Conservation (phyloP, 2,113 vertebrate genomes). For the Laticauda laticaudata region DNA sequence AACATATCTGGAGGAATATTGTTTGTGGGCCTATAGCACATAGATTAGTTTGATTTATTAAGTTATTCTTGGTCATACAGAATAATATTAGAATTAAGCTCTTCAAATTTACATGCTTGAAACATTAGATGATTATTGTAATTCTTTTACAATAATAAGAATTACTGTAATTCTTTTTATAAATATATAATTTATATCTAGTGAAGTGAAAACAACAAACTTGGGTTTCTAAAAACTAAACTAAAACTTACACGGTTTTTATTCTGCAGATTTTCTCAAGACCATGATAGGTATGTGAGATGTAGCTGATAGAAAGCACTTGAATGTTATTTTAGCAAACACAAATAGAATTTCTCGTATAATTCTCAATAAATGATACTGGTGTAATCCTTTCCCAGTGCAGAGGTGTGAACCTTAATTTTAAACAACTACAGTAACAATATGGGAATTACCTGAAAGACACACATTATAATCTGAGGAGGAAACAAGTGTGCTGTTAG, state of each 20-base stretch:
- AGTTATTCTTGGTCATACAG: neutral
- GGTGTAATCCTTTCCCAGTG: neutral
- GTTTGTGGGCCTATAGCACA: neutral
- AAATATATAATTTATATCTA: neutral
- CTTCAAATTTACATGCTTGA: neutral
- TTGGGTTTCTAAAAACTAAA: neutral
- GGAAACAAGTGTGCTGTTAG: neutral
- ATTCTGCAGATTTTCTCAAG: slow-evolving; percentile 5
- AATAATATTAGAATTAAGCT: neutral
- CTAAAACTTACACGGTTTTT: slow-evolving; percentile 16
- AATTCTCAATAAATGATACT: neutral
- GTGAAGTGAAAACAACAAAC: slow-evolving; percentile 3
- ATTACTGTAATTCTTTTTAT: neutral
- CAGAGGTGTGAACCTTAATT: neutral
- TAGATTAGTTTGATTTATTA: neutral
- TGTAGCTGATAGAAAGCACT: neutral
- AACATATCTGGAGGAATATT: neutral
- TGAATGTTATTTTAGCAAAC: neutral
- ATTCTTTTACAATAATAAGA: no score
- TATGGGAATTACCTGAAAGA: neutral
- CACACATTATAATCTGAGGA: neutral
- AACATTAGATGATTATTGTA: neutral
- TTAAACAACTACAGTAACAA: neutral
- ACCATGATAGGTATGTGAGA: slow-evolving; percentile 5
- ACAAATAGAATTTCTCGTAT: slow-evolving; percentile 18